phyloP scores from a whole-genome alignment of 2,797 vertebrate genomes.

The Bucorvus abyssinicus region DNA sequence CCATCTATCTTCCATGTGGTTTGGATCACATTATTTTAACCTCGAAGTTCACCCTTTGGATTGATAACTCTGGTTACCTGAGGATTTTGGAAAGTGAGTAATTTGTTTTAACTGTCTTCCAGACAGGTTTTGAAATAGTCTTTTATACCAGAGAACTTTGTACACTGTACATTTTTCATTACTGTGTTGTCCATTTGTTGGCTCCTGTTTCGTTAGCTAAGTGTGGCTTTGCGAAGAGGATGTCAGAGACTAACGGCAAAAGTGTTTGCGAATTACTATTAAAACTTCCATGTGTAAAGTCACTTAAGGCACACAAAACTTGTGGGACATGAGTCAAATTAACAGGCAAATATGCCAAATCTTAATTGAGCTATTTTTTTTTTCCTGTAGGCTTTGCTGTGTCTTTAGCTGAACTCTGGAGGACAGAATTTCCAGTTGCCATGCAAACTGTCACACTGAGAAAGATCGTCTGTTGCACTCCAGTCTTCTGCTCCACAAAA shows the following conservation, averaged over 20 bases:
- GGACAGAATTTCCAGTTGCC: slow-evolving; percentile 16
- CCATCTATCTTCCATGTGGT: not conserved
- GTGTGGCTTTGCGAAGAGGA: not conserved
- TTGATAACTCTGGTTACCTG: slow-evolving; percentile 24
- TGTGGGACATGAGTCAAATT: not conserved
- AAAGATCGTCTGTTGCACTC: slow-evolving; percentile 30
- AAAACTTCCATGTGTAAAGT: slow-evolving; percentile 2
- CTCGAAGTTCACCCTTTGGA: slow-evolving; percentile 1
- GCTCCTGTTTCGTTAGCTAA: not conserved
- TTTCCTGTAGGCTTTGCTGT: not conserved
- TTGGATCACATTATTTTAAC: slow-evolving; percentile 25
- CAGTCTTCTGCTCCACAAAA: not conserved
- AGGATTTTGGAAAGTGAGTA: slow-evolving; percentile 14
- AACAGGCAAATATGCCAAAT: not conserved
- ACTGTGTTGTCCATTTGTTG: slow-evolving; percentile 11
- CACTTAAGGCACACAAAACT: not conserved
- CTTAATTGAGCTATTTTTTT: not conserved
- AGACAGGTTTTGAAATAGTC: slow-evolving; percentile 48
- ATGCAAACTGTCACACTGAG: slow-evolving; percentile 36
- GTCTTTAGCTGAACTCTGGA: slow-evolving; percentile 10
- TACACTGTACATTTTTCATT: slow-evolving; percentile 32
- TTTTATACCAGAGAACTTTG: slow-evolving; percentile 12
- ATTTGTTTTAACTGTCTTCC: slow-evolving; percentile 41
- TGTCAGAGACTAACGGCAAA: slow-evolving; percentile 20
- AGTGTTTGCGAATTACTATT: slow-evolving; percentile 19